phyloP scores from a whole-genome alignment of 2,888 invertebrate genomes.

The Drosophila prolongata region DNA sequence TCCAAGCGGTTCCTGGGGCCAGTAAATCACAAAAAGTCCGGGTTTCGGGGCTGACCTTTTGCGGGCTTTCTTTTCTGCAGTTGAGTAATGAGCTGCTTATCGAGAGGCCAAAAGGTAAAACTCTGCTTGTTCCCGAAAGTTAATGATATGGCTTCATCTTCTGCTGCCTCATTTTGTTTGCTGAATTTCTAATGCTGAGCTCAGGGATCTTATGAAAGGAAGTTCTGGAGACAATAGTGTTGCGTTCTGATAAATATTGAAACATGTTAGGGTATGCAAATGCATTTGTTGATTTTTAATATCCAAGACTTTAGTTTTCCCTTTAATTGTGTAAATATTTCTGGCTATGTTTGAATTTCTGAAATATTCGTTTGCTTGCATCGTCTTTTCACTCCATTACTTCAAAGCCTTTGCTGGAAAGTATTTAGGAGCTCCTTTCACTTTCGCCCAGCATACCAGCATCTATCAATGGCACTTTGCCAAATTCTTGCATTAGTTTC shows the following conservation, averaged over 20 bases:
- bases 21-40: constrained; percentile 58
- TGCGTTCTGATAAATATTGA: too few relatives aligned
- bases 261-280: too few relatives aligned
- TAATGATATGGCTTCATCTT: constrained; percentile 65
- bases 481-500: constrained; percentile 38
- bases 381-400: neutral
- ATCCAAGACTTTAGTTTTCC: too few relatives aligned
- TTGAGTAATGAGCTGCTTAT: constrained; percentile 79
- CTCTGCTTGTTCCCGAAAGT: constrained; percentile 34
- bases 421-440: constrained; percentile 5
- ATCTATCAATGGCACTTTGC: constrained; percentile 30
- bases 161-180: neutral
- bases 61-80: constrained; percentile 39
- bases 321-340: too few relatives aligned
- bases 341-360: too few relatives aligned
- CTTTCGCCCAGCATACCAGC: constrained; percentile 8
- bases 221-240: too few relatives aligned
- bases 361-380: neutral
- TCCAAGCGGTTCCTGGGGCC: constrained; percentile 51
- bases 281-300: too few relatives aligned
- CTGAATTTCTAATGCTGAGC: constrained; percentile 11
- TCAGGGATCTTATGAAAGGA: neutral
- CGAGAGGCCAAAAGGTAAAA: constrained; percentile 54
- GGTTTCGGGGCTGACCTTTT: constrained; percentile 44
- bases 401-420: constrained; percentile 1